phyloP scores from a whole-genome alignment of 1,140 invertebrate species.

The Brachionus calyciflorus region DNA sequence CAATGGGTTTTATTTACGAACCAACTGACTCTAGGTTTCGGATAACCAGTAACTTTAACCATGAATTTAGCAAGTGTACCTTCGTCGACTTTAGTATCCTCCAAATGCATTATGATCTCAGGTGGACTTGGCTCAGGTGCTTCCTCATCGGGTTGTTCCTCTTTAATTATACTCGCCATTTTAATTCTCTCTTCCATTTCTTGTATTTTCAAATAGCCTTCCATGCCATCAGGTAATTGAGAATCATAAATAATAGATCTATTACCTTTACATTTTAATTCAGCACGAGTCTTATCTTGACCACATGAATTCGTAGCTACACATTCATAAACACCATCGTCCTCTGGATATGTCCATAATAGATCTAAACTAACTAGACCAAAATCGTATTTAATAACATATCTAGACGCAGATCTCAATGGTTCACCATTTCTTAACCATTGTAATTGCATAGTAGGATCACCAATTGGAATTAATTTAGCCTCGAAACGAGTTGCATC shows the following conservation, averaged over 20 bases:
- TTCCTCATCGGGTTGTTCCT: constrained; percentile 72
- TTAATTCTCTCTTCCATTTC: constrained; percentile 70
- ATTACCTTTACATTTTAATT: constrained; percentile 80
- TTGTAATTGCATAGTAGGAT: constrained; percentile 92
- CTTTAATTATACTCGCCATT: constrained; percentile 61
- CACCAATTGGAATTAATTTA: constrained; percentile 91
- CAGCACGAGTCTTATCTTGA: constrained; percentile 79
- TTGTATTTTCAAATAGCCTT: constrained; percentile 85
- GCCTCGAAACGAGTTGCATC: constrained; percentile 93
- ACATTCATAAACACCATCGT: constrained; percentile 88
- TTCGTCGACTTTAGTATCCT: constrained; percentile 79
- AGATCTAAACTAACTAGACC: constrained; percentile 91
- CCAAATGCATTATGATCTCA: constrained; percentile 84
- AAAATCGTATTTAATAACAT: constrained; percentile 89
- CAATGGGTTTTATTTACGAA: constrained; percentile 89
- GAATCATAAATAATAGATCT: constrained; percentile 87
- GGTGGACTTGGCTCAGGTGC: constrained; percentile 72
- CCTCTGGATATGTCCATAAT: constrained; percentile 84
- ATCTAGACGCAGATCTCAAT: constrained; percentile 82
- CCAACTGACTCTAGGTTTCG: constrained; percentile 92
- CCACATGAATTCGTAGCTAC: constrained; percentile 85
- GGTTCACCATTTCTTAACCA: constrained; percentile 95
- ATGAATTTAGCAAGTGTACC: constrained; percentile 91
- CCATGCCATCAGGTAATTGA: constrained; percentile 92
- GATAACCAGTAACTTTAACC: constrained; percentile 86